Base-by-base conservation (phyloP, 2,797 vertebrate species). In the Salmo trutta region DNA sequence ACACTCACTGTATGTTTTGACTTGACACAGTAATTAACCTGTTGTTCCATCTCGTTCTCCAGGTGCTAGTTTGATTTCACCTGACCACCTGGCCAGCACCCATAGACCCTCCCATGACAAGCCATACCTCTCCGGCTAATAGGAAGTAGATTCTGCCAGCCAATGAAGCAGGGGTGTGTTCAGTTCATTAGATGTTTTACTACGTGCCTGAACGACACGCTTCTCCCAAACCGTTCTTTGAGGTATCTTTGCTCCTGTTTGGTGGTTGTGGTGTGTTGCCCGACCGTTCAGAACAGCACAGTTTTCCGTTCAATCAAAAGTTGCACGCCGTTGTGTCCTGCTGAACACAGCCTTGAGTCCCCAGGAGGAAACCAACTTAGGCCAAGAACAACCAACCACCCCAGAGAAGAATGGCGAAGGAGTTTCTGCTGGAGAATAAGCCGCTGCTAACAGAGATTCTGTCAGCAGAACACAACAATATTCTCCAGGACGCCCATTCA, bases 81-180 rank as follows among this genome's bases (percentile, higher is more conserved):
- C 33, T 80, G 16, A 77, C 76, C 65, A 76, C 79, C 7, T 27
- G 8, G 33, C 75, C 59, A 21, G 59, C n/a, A 24, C 59, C 59
- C 12, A 62, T n/a, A 62, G 59, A 62, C 8, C 0, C n/a, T 56
- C 19, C 54, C 5, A 17, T 56, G 19, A 56, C 54, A 56, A 56
- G 54, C 54, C 19, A 7, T 17, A 56, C 54, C 54, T 5, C 4
- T 19, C 54, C 0, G 54, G n/a, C 54, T 15, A 56, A 56, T n/a
- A 19, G 54, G 19, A 56, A 56, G 54, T 15, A n/a, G 54, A 56
- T 56, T 17, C 5, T 5, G 5, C 16, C 54, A n/a, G n/a, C 17
- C 54, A n/a, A 1, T 6, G 19, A 56, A 5, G 54, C 54, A 56
- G 54, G 54, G 54, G 1, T 56, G 54, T n/a, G 14, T 56, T 56